Evolutionary conservation across 2,888 invertebrate species (phyloP).

Genomic region (Athrips mouffetella): DNA sequence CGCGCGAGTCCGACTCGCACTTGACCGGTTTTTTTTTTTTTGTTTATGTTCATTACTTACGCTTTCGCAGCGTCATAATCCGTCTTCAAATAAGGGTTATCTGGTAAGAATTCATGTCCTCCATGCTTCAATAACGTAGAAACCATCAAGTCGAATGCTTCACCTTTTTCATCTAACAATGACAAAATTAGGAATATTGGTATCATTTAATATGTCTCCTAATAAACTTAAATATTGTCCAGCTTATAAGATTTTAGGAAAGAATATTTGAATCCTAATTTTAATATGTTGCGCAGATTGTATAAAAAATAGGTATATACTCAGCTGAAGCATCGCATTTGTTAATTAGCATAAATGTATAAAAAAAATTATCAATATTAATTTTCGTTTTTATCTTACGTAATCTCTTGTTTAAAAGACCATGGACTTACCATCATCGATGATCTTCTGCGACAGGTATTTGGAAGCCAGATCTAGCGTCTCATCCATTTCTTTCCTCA

Average conservation of each 20-base stretch:
- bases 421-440: constrained; percentile 51
- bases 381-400: too few species aligned
- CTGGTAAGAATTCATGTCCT: constrained; percentile 37
- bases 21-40: too few species aligned
- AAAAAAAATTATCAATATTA: too few species aligned
- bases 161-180: constrained; percentile 54
- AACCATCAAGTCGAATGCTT: constrained; percentile 54
- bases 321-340: too few species aligned
- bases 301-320: too few species aligned
- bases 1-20: too few species aligned
- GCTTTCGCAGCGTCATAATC: constrained; percentile 44
- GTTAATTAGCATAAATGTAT: too few species aligned
- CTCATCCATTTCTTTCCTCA: constrained; percentile 56
- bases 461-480: constrained; percentile 49
- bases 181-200: neutral
- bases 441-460: constrained; percentile 52
- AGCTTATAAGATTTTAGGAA: too few species aligned
- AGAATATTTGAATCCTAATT: too few species aligned
- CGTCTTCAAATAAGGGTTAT: constrained; percentile 32
- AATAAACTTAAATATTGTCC: too few species aligned
- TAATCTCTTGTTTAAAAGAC: neutral
- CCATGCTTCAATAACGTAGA: constrained; percentile 42
- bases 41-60: constrained; percentile 36
- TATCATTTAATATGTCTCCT: neutral
- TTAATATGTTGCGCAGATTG: too few species aligned